Percentiles rank a stretch among this genome's conserved stretches.
phyloP scores from a whole-genome alignment of 2,797 vertebrate species.

The Molossus molossus region DNA sequence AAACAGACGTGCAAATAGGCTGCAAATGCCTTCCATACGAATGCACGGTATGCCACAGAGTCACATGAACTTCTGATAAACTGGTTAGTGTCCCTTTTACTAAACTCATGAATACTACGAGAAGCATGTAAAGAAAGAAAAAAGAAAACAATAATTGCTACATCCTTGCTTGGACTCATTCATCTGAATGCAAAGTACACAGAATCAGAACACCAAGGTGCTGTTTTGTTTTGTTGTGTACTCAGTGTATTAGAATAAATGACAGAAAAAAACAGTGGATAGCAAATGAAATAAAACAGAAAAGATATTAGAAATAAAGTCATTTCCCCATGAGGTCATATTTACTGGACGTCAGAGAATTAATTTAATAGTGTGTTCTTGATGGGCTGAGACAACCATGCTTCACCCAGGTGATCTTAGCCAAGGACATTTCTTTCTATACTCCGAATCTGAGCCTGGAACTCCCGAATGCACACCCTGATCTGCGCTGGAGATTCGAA shows the following conservation, averaged over 20 bases:
- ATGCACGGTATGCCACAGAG: background rate
- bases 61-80: background rate
- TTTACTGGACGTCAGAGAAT: background rate
- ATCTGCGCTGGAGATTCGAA: background rate
- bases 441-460: background rate
- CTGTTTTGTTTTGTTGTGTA: background rate
- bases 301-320: background rate
- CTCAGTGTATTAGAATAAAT: background rate
- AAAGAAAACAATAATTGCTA: background rate
- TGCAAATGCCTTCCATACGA: background rate
- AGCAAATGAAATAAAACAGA: background rate
- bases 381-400: background rate
- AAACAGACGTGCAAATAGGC: background rate
- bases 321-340: background rate
- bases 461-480: background rate
- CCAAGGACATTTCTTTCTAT: background rate
- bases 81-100: background rate
- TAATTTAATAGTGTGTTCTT: background rate
- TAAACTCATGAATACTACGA: background rate
- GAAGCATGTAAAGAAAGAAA: background rate
- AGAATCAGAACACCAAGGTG: background rate
- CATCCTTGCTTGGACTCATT: background rate
- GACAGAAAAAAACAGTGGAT: background rate
- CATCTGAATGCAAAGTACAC: background rate
- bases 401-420: background rate